These are phyloP conservation scores for Pycnomerus fuliginosus DNA, from an alignment of 2,888 invertebrate genomes.

Conservation along the genomic window DNA sequence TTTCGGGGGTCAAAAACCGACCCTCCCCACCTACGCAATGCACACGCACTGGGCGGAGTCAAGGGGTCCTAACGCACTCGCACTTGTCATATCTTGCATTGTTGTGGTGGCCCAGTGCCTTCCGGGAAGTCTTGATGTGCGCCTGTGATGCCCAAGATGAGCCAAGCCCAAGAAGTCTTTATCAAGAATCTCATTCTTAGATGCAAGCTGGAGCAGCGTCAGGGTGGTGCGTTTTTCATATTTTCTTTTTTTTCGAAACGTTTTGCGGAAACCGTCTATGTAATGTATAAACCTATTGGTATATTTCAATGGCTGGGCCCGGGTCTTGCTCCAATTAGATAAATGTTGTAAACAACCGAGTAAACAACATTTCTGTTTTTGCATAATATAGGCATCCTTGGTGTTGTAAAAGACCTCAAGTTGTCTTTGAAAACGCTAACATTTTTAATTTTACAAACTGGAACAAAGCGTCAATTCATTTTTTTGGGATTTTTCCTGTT, in stretches of 20 bases:
- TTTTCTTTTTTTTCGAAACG: conserved; percentile 14
- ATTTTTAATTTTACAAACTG: too few species aligned
- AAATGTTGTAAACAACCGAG: too few species aligned
- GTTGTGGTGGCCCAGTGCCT: conserved; percentile 35
- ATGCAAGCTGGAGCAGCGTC: conserved; percentile 38
- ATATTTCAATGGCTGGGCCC: too few species aligned
- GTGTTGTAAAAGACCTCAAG: too few species aligned
- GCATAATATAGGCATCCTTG: too few species aligned
- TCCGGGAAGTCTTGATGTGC: conserved; percentile 23
- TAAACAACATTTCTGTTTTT: too few species aligned
- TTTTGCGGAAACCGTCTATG: too few species aligned
- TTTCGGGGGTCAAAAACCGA: conserved; percentile 49
- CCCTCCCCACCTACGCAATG: conserved; percentile 42
- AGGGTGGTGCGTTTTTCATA: conserved; percentile 36
- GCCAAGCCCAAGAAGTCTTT: conserved; percentile 40
- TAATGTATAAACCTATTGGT: too few species aligned
- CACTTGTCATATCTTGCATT: conserved; percentile 44
- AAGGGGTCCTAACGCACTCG: conserved; percentile 38
- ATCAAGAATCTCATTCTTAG: conserved; percentile 44
- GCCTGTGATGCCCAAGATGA: conserved; percentile 30
- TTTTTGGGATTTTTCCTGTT: too few species aligned
- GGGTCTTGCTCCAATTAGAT: too few species aligned
- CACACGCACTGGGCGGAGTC: conserved; percentile 47
- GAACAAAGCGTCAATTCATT: too few species aligned
- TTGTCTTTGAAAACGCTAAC: too few species aligned